Conservation (phyloP, 2,113 vertebrate genomes). For the Gracilinanus agilis region DNA sequence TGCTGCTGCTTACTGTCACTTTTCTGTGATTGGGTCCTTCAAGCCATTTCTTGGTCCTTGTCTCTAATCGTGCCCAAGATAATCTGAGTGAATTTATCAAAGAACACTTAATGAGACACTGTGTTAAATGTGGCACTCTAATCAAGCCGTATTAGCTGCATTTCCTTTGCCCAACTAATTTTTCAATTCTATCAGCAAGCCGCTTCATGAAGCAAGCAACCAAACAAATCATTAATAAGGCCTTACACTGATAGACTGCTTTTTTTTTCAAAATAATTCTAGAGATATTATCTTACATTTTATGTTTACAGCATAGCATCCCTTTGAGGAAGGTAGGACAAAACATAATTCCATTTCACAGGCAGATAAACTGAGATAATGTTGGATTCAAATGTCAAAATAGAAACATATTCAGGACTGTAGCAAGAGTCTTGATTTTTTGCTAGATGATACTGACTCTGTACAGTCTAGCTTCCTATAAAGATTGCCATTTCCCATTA, state of each 20-base stretch:
- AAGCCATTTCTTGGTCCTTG: conserved; percentile 55
- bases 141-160: conserved; percentile 45
- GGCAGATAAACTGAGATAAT: not conserved
- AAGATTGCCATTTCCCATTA: not conserved
- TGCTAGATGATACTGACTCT: fast-evolving
- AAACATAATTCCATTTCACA: conserved; percentile 30
- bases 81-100: conserved; percentile 65
- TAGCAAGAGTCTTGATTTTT: not conserved
- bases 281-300: conserved; percentile 45
- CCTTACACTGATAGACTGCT: conserved; percentile 10
- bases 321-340: not conserved
- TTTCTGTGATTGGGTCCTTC: conserved; percentile 17
- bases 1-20: conserved; percentile 11
- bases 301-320: conserved; percentile 14
- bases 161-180: conserved; percentile 57
- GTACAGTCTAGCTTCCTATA: not conserved
- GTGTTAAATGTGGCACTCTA: conserved; percentile 49
- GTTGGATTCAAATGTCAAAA: not conserved
- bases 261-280: conserved; percentile 42
- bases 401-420: not conserved
- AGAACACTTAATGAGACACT: conserved; percentile 57
- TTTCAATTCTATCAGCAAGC: conserved; percentile 64
- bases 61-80: conserved; percentile 61
- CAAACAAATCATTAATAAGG: conserved; percentile 51
- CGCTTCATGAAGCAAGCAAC: conserved; percentile 56